Conservation (phyloP, 2,113 vertebrate genomes). For the Callocephalon fimbriatum region DNA sequence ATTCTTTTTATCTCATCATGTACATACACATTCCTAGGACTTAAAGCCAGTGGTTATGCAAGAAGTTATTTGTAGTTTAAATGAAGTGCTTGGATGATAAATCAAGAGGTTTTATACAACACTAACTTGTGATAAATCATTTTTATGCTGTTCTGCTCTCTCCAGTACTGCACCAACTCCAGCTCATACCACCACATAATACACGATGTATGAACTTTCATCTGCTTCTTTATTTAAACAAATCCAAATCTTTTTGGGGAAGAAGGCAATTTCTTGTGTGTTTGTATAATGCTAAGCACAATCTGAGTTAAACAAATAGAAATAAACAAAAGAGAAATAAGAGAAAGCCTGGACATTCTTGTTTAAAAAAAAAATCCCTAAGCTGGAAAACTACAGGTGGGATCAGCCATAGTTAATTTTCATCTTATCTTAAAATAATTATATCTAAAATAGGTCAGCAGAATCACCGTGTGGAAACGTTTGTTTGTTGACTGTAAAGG, state of each 20-base stretch:
- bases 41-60: slow-evolving; percentile 46
- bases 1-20: slow-evolving; percentile 57
- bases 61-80: slow-evolving; percentile 58
- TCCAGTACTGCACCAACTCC: not conserved
- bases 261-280: not conserved
- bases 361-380: not conserved
- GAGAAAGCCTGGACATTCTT: not conserved
- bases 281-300: not conserved
- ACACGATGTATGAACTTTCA: not conserved
- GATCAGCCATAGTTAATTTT: not conserved
- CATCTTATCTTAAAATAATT: not conserved
- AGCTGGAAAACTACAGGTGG: not conserved
- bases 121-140: slow-evolving; percentile 40
- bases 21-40: slow-evolving; percentile 42
- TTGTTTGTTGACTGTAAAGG: not conserved
- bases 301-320: not conserved
- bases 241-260: not conserved
- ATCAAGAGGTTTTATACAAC: slow-evolving; percentile 40
- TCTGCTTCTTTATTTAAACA: not conserved
- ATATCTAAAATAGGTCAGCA: not conserved
- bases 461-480: not conserved
- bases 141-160: slow-evolving; percentile 23
- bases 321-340: not conserved
- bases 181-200: not conserved
- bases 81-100: slow-evolving; percentile 39